Evolutionary conservation across 2,888 invertebrate species (phyloP).

Genomic region (Brenthis ino): DNA sequence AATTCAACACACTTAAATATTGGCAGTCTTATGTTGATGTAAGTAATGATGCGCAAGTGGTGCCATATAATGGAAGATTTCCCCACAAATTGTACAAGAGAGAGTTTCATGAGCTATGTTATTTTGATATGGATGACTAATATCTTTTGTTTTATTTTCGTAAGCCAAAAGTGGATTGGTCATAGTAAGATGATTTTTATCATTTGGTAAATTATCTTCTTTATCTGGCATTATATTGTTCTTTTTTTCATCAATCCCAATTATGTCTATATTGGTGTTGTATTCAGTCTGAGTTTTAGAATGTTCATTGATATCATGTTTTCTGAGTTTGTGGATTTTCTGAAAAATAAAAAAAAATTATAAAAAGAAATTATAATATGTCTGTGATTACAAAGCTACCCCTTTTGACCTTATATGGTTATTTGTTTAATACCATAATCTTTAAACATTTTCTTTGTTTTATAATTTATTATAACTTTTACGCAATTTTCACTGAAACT

Average conservation of each 20-base stretch:
- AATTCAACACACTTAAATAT: constrained; percentile 29
- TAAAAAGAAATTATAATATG: background rate
- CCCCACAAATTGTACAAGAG: constrained; percentile 62
- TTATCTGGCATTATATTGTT: constrained; percentile 49
- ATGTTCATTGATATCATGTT: constrained; percentile 57
- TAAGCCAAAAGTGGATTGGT: constrained; percentile 38
- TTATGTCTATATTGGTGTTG: constrained; percentile 65
- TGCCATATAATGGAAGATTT: constrained; percentile 61
- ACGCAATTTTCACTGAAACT: too few species aligned
- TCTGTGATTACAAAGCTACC: too few species aligned
- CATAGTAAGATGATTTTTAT: constrained; percentile 48
- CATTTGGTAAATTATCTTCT: constrained; percentile 47
- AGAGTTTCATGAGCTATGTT: constrained; percentile 47
- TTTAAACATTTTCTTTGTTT: too few species aligned
- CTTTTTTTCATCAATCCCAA: constrained; percentile 65
- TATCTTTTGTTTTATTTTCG: constrained; percentile 43
- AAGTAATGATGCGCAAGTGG: constrained; percentile 63
- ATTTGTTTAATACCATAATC: background rate
- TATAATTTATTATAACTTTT: too few species aligned
- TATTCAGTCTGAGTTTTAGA: constrained; percentile 55
- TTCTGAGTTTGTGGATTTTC: constrained; percentile 70
- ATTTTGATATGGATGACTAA: constrained; percentile 14
- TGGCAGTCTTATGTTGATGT: constrained; percentile 58
- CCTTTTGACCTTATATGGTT: background rate
- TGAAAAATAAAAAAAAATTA: constrained; percentile 49